Percentiles rank a stretch among this genome's conserved stretches.
These are phyloP conservation scores for Cloeon dipterum DNA, from an alignment of 2,888 invertebrate species.

Conservation along the genomic window DNA sequence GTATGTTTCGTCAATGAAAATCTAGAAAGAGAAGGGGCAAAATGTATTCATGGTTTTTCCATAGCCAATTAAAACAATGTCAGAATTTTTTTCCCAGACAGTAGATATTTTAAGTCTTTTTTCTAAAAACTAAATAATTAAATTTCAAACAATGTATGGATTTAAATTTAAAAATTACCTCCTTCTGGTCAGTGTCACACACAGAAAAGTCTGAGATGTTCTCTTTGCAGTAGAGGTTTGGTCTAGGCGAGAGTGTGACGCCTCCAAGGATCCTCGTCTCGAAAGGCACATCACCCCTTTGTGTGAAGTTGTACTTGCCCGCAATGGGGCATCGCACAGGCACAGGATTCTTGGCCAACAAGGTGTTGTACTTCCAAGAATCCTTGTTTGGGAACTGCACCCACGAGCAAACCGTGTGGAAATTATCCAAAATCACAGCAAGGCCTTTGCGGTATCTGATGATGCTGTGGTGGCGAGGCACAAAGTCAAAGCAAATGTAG, in stretches of 20 bases:
- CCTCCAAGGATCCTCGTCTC: conserved; percentile 89
- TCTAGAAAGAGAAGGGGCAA: too few relatives aligned
- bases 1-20: conserved; percentile 85
- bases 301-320: conserved; percentile 86
- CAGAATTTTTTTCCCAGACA: too few relatives aligned
- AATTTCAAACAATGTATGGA: too few relatives aligned
- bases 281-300: conserved; percentile 72
- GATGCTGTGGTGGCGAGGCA: conserved; percentile 85
- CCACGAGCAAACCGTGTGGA: conserved; percentile 86
- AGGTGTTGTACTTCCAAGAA: conserved; percentile 71
- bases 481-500: conserved; percentile 90
- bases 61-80: too few relatives aligned
- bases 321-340: conserved; percentile 89
- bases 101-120: too few relatives aligned
- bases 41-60: too few relatives aligned
- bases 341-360: conserved; percentile 67
- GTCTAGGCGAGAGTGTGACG: conserved; percentile 80
- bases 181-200: conserved; percentile 86
- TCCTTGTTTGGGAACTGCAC: conserved; percentile 69
- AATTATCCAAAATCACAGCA: conserved; percentile 74
- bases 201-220: conserved; percentile 84
- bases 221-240: conserved; percentile 75
- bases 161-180: too few relatives aligned
- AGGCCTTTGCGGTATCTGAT: conserved; percentile 74
- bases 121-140: too few relatives aligned